phyloP scores from a whole-genome alignment of 2,797 vertebrate genomes.

The Chrysocyon brachyurus region DNA sequence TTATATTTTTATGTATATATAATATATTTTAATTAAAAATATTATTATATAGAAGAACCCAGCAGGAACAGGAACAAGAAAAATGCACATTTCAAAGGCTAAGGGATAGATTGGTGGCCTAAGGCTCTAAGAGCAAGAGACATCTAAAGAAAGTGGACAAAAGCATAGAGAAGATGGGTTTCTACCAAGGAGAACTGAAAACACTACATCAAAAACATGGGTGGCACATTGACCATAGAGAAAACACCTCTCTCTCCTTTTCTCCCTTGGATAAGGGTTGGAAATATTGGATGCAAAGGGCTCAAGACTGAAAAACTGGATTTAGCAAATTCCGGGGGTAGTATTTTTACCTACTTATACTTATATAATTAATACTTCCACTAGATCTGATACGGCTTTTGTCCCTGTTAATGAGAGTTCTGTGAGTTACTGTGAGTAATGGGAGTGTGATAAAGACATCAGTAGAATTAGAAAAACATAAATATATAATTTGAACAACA shows the following conservation, averaged over 20 bases:
- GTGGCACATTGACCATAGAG: not conserved
- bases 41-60: not conserved
- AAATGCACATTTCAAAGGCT: not conserved
- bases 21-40: constrained; percentile 21
- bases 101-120: not conserved
- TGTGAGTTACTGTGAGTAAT: not conserved
- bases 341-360: not conserved
- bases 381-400: not conserved
- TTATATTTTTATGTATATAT: not conserved
- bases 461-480: not conserved
- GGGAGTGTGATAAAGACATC: not conserved
- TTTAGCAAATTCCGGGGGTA: not conserved
- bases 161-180: not conserved
- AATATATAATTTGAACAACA: not conserved
- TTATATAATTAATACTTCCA: not conserved
- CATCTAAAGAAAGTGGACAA: not conserved
- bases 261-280: not conserved
- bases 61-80: not conserved
- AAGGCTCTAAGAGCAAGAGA: not conserved
- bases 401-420: not conserved
- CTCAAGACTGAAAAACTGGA: not conserved
- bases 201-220: not conserved
- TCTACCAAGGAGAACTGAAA: not conserved
- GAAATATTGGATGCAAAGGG: not conserved
- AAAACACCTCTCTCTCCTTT: not conserved